Conservation (phyloP, 1,140 invertebrate genomes). For the Anastrepha ludens region DNA sequence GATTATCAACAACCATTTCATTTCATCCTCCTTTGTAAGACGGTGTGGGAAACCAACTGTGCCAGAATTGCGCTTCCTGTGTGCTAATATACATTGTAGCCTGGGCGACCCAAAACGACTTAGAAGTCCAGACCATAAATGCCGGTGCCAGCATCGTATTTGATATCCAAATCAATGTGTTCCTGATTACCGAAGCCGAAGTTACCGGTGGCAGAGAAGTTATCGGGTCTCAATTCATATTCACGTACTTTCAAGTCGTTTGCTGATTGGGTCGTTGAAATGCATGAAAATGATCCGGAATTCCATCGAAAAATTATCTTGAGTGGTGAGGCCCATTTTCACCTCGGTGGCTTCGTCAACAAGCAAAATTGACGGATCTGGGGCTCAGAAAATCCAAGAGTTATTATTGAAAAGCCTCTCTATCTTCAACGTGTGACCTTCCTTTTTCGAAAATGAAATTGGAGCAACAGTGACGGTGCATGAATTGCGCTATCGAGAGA, state of each 20-base stretch:
- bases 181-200: conserved; percentile 99
- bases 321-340: no score
- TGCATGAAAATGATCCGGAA: no score
- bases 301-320: no score
- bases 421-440: no score
- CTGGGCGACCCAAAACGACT: conserved; percentile 97
- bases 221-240: conserved; percentile 98
- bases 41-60: conserved; percentile 94
- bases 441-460: no score
- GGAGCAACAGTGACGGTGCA: no score
- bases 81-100: conserved; percentile 96
- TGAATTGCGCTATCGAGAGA: no score
- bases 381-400: no score
- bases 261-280: no score
- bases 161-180: conserved; percentile 99
- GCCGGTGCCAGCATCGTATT: conserved; percentile 99
- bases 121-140: conserved; percentile 99
- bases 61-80: conserved; percentile 92
- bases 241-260: conserved; percentile 98
- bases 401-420: no score
- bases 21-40: conserved; percentile 97
- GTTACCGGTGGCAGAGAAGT: conserved; percentile 98
- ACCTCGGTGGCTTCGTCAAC: no score
- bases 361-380: no score
- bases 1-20: conserved; percentile 99